A percentile compares a stretch with the other conserved stretches of the same genome.
Evolutionary conservation across 2,113 vertebrate species (phyloP).

Genomic region (Cephalopterus ornatus): DNA sequence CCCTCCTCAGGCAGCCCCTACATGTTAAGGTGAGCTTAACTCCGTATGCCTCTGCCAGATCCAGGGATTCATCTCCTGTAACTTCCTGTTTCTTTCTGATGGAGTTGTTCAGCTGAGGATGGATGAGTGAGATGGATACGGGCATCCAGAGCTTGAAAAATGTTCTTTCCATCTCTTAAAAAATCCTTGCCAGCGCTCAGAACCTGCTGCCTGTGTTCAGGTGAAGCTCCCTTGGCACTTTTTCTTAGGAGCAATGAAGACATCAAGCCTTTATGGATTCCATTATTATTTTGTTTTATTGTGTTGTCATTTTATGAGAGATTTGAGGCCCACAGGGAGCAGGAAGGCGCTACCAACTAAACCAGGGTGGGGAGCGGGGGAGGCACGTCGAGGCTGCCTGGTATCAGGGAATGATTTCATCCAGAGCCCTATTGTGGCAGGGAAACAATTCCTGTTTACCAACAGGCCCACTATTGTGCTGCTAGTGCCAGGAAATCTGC

Average conservation of each 20-base stretch:
- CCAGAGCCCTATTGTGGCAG: background rate
- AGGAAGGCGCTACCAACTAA: background rate
- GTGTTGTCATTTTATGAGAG: background rate
- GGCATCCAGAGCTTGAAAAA: background rate
- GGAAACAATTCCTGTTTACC: constrained; percentile 12
- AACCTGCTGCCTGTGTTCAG: background rate
- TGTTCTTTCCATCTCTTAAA: background rate
- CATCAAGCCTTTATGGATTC: constrained; percentile 7
- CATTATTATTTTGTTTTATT: constrained; percentile 42
- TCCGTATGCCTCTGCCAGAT: background rate
- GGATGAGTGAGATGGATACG: background rate
- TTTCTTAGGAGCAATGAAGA: background rate
- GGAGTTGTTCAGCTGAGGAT: background rate
- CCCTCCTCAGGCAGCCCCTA: background rate
- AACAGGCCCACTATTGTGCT: background rate
- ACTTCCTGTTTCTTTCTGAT: background rate
- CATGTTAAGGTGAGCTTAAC: background rate
- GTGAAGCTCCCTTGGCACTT: background rate
- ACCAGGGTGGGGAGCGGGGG: background rate
- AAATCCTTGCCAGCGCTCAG: background rate
- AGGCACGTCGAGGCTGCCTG: background rate
- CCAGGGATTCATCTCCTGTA: background rate
- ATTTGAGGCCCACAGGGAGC: background rate
- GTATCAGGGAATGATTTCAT: background rate
- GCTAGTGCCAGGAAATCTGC: constrained; percentile 9